Evolutionary conservation across 2,113 vertebrate species (phyloP), one percentile per base, ranked within the genome.

Genomic region (Leiothrix lutea): DNA sequence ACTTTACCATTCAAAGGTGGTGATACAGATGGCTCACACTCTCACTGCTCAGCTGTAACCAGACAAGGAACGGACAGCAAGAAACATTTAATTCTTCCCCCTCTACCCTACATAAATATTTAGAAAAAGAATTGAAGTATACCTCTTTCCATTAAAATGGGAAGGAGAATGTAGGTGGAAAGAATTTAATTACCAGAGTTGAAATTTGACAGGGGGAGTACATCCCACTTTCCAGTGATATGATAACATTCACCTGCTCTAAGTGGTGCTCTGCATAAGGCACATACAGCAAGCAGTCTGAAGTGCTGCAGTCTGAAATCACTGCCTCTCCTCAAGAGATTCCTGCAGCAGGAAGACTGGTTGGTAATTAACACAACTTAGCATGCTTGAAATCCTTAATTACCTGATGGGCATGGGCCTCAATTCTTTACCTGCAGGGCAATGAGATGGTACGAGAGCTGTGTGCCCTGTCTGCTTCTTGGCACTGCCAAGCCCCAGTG

Each of bases 101-200:
- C 72, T 75, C 62, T 90, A 67, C 22, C 22, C 56, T 51, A 73
- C 44, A 51, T 66, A 86, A 92, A 78, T 86, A 54, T 80, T 62
- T 58, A 73, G 86, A 75, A 88, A 80, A 73, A 42, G 8, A 62
- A 83, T 36, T 92, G 75, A 80, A 86, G 58, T 60, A 62, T 57
- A 65, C 8, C 19, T 24, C 12, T 74, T 26, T 84, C 54, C 23
- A 51, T 64, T 73, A 67, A 80, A 92, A 78, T 45, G 21, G 36
- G 33, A 90, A 69, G 12, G n/a, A 38, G 35, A 54, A 66, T 9
- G 38, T 38, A 47, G 25, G 50, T 78, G 57, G 75, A 62, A 88
- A 47, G 12, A 86, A 62, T 87, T 54, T 36, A 93, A 72, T 88
- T 90, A 86, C 28, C 54, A 16, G 29, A 66, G 54, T 2, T 83